phyloP scores from a whole-genome alignment of 2,113 vertebrate species.

The Melanerpes aurifrons region DNA sequence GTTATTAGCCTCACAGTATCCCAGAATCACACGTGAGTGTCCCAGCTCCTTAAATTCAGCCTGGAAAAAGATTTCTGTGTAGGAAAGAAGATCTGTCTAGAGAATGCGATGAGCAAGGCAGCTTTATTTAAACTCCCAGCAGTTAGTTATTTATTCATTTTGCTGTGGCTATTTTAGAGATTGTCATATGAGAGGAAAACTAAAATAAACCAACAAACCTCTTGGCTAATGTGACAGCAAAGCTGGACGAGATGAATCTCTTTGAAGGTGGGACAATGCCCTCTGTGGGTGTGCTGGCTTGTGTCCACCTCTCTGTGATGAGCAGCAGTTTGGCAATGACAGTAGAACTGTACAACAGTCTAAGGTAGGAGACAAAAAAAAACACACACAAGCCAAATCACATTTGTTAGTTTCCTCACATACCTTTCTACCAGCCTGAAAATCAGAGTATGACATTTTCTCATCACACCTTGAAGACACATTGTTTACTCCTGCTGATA shows the following conservation, averaged over 20 bases:
- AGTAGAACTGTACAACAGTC: background rate
- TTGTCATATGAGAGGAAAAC: conserved; percentile 42
- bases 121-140: conserved; percentile 32
- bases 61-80: background rate
- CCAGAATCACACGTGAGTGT: background rate
- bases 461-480: background rate
- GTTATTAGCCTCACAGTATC: background rate
- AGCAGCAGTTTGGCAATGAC: background rate
- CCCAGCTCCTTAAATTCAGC: background rate
- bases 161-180: conserved; percentile 34
- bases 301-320: background rate
- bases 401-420: background rate
- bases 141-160: conserved; percentile 20
- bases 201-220: conserved; percentile 6
- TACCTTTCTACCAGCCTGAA: background rate
- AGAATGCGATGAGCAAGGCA: background rate
- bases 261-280: background rate
- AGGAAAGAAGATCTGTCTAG: background rate
- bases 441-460: background rate
- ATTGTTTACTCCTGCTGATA: background rate
- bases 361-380: background rate
- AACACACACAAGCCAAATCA: background rate
- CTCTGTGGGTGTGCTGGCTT: background rate
- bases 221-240: background rate
- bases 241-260: background rate